Conservation (phyloP, 2,797 vertebrate species). For the Channa striata region DNA sequence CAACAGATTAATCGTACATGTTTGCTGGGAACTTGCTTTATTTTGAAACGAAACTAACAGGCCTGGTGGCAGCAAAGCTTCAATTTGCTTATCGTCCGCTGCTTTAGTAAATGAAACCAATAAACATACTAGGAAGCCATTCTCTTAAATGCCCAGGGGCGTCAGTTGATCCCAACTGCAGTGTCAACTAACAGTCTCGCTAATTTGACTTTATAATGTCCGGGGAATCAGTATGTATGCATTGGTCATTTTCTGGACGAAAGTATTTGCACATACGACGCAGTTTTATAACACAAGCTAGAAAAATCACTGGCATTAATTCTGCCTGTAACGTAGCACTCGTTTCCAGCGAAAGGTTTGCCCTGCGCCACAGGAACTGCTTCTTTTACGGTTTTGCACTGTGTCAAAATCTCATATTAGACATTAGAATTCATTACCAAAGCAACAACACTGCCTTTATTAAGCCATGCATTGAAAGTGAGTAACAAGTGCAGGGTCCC, state of each 20-base stretch:
- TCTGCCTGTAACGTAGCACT: neutral
- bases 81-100: neutral
- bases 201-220: neutral
- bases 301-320: neutral
- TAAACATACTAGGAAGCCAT: conserved; percentile 9
- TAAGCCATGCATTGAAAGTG: neutral
- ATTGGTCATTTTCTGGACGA: neutral
- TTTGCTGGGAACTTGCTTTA: neutral
- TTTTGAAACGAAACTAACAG: conserved; percentile 27
- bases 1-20: neutral
- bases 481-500: conserved; percentile 27
- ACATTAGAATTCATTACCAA: no score
- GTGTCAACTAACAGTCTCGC: conserved; percentile 43
- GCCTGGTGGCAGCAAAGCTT: neutral
- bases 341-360: neutral
- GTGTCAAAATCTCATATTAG: no score
- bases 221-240: neutral
- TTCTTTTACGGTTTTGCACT: no score
- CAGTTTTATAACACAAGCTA: neutral
- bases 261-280: neutral
- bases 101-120: conserved; percentile 47
- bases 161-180: conserved; percentile 23
- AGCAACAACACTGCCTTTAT: neutral
- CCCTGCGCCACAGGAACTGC: neutral
- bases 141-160: conserved; percentile 6